Percentiles rank a stretch among this genome's conserved stretches.
phyloP scores from a whole-genome alignment of 1,140 invertebrate species.

The Eulimnadia texana region DNA sequence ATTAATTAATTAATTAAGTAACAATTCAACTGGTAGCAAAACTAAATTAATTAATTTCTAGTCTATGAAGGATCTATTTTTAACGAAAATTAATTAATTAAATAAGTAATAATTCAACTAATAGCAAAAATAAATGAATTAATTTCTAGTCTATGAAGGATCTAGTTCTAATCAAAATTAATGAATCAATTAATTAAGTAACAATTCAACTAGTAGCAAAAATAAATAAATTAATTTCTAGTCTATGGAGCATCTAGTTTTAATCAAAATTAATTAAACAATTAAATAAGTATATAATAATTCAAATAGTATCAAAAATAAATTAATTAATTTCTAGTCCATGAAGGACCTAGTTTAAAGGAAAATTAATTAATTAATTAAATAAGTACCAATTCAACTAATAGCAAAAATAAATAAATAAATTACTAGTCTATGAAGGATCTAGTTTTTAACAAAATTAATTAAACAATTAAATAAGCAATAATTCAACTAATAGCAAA shows the following conservation, averaged over 20 bases:
- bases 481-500: not conserved
- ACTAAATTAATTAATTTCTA: not conserved
- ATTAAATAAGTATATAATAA: no score
- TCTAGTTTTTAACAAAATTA: no score
- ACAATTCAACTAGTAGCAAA: not conserved
- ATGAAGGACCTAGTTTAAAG: not conserved
- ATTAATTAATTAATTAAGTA: not conserved
- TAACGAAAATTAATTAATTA: no score
- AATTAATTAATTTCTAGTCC: no score
- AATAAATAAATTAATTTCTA: not conserved
- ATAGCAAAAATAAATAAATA: not conserved
- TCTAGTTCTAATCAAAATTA: not conserved
- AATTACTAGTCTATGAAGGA: no score
- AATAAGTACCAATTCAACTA: not conserved
- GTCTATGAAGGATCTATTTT: no score
- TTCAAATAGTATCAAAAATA: no score
- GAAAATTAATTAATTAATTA: not conserved
- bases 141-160: no score
- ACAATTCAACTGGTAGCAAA: not conserved
- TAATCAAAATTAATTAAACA: no score
- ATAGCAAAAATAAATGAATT: no score
- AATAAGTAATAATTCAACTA: no score
- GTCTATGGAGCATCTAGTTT: no score
- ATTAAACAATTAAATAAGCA: not conserved
- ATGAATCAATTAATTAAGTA: not conserved